phyloP scores from a whole-genome alignment of 64 coral and sea anemone genomes.

The Porites australiensis region DNA sequence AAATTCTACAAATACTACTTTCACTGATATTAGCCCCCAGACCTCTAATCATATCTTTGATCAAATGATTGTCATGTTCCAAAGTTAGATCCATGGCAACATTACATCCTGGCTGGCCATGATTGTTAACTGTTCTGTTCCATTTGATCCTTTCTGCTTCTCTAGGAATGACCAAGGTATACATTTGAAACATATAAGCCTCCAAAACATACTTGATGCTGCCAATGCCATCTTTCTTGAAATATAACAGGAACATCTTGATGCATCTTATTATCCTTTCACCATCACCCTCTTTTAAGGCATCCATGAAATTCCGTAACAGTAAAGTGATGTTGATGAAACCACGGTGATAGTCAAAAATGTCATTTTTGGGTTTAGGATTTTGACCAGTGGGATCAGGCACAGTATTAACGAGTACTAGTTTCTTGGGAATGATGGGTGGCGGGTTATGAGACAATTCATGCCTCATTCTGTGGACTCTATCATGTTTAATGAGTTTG shows the following conservation, averaged over 20 bases:
- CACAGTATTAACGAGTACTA: conserved; percentile 14
- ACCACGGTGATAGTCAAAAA: conserved; percentile 76
- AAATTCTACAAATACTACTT: conserved; percentile 6
- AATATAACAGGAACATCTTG: conserved; percentile 66
- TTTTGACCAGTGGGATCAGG: conserved; percentile 34
- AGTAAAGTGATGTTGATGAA: conserved; percentile 70
- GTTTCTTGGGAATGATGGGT: conserved; percentile 13
- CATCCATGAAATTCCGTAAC: no score
- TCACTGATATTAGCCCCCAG: conserved; percentile 62
- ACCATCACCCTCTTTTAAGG: conserved; percentile 46
- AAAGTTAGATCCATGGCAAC: conserved; percentile 53
- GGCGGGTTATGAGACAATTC: conserved; percentile 57
- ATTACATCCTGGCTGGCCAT: conserved; percentile 39
- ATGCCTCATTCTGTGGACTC: conserved; percentile 39
- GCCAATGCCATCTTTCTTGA: conserved; percentile 79
- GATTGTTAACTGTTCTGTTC: conserved; percentile 53
- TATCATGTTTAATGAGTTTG: conserved; percentile 53
- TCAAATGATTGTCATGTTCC: conserved; percentile 47
- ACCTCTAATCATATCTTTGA: conserved; percentile 63
- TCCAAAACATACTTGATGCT: conserved; percentile 83
- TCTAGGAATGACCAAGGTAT: conserved; percentile 38
- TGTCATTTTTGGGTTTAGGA: conserved; percentile 70
- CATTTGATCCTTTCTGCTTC: conserved; percentile 56
- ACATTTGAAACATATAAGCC: conserved; percentile 48
- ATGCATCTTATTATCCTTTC: conserved; percentile 50